Evolutionary conservation across 2,113 vertebrate species (phyloP), one percentile per base, ranked within the genome.

Genomic region (Struthio camelus): DNA sequence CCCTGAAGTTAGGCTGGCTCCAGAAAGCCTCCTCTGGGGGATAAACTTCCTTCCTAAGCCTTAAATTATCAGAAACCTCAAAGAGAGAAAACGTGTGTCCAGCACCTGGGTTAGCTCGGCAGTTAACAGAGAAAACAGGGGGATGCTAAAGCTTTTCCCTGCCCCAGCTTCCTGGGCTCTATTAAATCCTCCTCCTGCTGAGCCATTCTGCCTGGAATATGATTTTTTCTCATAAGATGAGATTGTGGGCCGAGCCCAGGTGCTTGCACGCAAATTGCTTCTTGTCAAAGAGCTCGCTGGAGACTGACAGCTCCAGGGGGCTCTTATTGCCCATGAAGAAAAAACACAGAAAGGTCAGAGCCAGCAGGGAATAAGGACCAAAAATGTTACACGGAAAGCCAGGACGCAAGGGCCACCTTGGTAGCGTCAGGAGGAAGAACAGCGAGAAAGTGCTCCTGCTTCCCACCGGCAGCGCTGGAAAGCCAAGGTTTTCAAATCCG

Each of bases 341-440:
- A 32, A 58, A 23, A 14, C 0, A 23, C 51, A 73, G 46, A 75
- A 69, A 46, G 34, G 22, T 50, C 2, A 2, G 71, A 77, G 71
- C 30, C 34, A 5, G 64, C 1, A 19, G 62, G 32, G 50, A 79
- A 19, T 23, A n/a, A 56, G 73, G 59, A 48, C 23, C 65, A 58
- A 46, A 71, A 3, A 53, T 28, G 1, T 1, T 61, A 34, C 25
- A 14, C 20, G 11, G 3, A 8, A 4, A 30, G 34, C 18, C 0
- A 23, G 61, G 67, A 34, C 34, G 30, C 23, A 27, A 61, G 40
- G 19, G 72, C 44, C 28, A 6, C 11, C 61, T 17, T 4, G 27
- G 20, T 32, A 18, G 4, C 34, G 19, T 73, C 54, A 66, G 36
- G 44, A 20, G 13, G 8, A n/a, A 85, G 50, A 44, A 14, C 0